Percentiles rank a stretch among this genome's conserved stretches.
Evolutionary conservation across 1,140 invertebrate species (phyloP).

Genomic region (Ephestia elutella): DNA sequence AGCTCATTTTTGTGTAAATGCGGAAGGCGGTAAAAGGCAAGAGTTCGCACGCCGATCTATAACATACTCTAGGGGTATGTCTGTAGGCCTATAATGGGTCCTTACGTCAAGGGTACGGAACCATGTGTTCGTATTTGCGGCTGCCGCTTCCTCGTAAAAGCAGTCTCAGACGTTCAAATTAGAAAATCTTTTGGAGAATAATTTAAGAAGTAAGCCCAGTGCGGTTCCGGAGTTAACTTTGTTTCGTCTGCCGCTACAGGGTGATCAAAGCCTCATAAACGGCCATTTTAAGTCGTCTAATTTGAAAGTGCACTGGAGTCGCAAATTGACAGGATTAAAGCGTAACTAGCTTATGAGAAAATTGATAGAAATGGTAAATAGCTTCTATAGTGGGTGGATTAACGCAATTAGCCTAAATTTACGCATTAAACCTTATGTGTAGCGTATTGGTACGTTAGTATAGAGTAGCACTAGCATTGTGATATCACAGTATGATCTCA

Average conservation of each 20-base stretch:
- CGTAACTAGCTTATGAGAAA: slow-evolving; percentile 14
- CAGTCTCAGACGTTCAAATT: slow-evolving; percentile 60
- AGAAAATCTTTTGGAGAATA: slow-evolving; percentile 73
- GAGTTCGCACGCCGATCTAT: slow-evolving; percentile 31
- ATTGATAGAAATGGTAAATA: slow-evolving; percentile 5
- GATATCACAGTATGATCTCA: no score
- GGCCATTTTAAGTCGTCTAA: slow-evolving; percentile 48
- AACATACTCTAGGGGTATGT: slow-evolving; percentile 41
- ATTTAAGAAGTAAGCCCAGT: slow-evolving; percentile 61
- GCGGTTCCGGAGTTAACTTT: slow-evolving; percentile 57
- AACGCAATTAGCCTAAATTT: neutral
- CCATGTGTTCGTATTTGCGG: slow-evolving; percentile 45
- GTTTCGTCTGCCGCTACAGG: slow-evolving; percentile 36
- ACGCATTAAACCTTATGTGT: no score
- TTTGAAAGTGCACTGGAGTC: slow-evolving; percentile 46
- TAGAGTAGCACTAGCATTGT: no score
- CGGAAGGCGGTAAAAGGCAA: slow-evolving; percentile 33
- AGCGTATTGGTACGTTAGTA: no score
- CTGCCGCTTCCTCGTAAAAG: slow-evolving; percentile 39
- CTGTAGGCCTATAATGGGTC: slow-evolving; percentile 49
- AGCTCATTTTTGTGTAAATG: slow-evolving; percentile 38
- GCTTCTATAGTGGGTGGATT: neutral
- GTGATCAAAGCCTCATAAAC: slow-evolving; percentile 48
- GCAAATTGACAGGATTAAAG: slow-evolving; percentile 27
- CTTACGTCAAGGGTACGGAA: slow-evolving; percentile 29